These are phyloP conservation scores for Diplosoma virens DNA, from an alignment of 23 tunicate genomes.

Conservation along the genomic window DNA sequence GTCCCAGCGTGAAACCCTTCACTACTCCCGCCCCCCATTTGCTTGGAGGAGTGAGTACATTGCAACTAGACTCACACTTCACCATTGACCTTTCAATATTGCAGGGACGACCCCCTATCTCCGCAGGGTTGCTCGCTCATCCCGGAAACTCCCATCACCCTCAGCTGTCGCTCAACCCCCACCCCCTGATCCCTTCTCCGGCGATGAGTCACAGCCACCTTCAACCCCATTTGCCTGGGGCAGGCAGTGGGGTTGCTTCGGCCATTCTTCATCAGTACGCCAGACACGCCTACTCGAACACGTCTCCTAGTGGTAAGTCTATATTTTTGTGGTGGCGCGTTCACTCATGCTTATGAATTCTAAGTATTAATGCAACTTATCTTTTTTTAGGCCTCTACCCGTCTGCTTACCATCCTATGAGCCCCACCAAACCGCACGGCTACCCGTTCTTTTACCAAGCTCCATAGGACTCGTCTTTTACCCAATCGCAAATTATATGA, in stretches of 20 bases:
- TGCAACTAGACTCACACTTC: not conserved
- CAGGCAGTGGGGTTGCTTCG: slow-evolving; percentile 30
- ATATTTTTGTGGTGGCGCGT: not conserved
- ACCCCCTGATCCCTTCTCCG: slow-evolving; percentile 79
- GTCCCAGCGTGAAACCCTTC: slow-evolving; percentile 31
- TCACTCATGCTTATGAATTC: not conserved
- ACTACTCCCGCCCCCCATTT: slow-evolving; percentile 42
- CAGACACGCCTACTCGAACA: not conserved
- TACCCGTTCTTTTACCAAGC: slow-evolving; percentile 79
- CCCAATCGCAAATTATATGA: too few species aligned
- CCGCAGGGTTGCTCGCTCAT: slow-evolving; percentile 54
- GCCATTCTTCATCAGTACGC: slow-evolving; percentile 79
- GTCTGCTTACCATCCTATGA: slow-evolving; percentile 59
- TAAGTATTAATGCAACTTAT: not conserved
- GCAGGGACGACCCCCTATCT: slow-evolving; percentile 58
- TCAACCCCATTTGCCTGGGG: slow-evolving; percentile 45
- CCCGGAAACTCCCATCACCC: slow-evolving; percentile 53
- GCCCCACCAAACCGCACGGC: slow-evolving; percentile 61
- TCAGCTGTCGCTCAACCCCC: slow-evolving; percentile 60
- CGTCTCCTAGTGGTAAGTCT: slow-evolving; percentile 45
- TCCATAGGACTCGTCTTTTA: too few species aligned
- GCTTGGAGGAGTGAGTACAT: slow-evolving; percentile 41
- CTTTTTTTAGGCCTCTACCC: slow-evolving; percentile 35
- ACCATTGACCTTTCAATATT: not conserved
- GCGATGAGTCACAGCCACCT: slow-evolving; percentile 42